A percentile compares a stretch with the other conserved stretches of the same genome.
These are phyloP conservation scores for Rostrhamus sociabilis DNA, from an alignment of 2,797 vertebrate species.

Conservation along the genomic window DNA sequence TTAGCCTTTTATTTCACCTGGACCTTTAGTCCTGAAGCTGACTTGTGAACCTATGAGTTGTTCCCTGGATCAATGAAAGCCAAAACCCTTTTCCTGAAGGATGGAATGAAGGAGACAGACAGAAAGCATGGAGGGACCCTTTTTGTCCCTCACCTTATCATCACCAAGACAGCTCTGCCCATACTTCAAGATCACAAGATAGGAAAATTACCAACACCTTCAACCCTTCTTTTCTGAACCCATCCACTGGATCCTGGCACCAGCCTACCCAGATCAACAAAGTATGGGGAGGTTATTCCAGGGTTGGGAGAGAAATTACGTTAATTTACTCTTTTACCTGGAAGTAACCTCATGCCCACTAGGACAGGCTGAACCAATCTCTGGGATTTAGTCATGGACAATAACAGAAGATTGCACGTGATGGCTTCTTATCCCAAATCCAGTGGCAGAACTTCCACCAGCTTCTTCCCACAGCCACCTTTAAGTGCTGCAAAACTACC, in stretches of 20 bases:
- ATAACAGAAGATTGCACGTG: fast-evolving
- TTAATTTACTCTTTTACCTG: background rate
- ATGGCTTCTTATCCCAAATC: background rate
- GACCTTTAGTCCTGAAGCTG: background rate
- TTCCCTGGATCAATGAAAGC: background rate
- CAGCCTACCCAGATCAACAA: background rate
- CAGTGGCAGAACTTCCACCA: background rate
- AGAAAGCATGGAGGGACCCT: background rate
- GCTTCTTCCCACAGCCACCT: background rate
- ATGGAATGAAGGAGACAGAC: background rate
- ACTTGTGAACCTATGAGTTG: background rate
- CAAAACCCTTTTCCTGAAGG: background rate
- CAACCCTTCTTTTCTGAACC: background rate
- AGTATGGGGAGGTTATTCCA: background rate
- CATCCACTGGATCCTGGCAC: background rate
- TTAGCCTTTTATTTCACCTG: background rate
- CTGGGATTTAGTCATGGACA: background rate
- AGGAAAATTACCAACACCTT: background rate
- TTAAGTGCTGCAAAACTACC: background rate
- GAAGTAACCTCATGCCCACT: background rate
- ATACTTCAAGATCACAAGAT: background rate
- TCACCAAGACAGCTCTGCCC: background rate
- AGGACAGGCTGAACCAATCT: background rate
- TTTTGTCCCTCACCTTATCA: background rate
- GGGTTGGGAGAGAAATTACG: background rate